Evolutionary conservation across 2,888 invertebrate genomes (phyloP).

Genomic region (Nephrotoma flavescens): DNA sequence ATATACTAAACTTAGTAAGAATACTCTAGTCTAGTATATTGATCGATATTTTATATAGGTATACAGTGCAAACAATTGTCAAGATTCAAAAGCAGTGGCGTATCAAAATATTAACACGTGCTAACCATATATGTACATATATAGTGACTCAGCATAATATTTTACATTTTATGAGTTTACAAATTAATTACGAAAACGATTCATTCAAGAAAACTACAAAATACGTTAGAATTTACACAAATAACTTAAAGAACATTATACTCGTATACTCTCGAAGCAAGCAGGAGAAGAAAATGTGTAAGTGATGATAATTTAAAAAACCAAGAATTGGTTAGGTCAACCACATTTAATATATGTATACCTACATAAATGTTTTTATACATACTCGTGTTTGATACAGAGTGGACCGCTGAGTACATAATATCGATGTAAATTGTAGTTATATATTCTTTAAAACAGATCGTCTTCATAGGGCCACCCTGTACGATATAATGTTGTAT

Average conservation of each 20-base stretch:
- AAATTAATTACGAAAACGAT: neutral
- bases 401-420: too few species aligned
- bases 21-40: neutral
- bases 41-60: neutral
- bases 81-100: neutral
- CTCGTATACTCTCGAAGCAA: too few species aligned
- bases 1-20: neutral
- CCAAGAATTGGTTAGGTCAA: neutral
- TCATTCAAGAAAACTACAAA: neutral
- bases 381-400: too few species aligned
- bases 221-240: neutral
- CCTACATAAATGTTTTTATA: neutral
- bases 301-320: neutral
- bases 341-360: neutral
- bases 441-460: too few species aligned
- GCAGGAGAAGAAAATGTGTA: neutral
- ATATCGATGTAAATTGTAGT: too few species aligned
- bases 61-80: neutral
- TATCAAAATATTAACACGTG: neutral
- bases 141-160: neutral
- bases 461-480: too few species aligned
- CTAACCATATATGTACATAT: neutral
- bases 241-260: neutral
- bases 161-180: too few species aligned
- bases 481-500: neutral